Evolutionary conservation across 2,888 invertebrate genomes (phyloP), one percentile per base, ranked within the genome.

Genomic region (Cephus sareptanus): DNA sequence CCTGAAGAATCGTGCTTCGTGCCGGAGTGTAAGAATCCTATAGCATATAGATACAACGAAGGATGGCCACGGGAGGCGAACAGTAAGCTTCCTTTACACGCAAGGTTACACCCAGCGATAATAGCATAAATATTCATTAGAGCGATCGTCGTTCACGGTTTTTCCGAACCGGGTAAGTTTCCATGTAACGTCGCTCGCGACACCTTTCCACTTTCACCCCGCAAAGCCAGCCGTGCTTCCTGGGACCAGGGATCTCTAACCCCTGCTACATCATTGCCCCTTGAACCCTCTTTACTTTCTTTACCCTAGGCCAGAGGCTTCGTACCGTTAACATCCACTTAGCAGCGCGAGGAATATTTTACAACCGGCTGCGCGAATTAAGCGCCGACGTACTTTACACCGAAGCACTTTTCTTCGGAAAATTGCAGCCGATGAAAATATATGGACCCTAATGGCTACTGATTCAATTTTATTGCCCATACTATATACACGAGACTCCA

Each of bases 51-150:
- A 15, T 56, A 56, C 56, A 56, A 23, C 56, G 56, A 56, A 56
- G 56, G 56, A 56, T 23, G 23, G 9, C 23, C 56, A 56, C 23
- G 23, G 15, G 9, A 35, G 56, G 71, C 15, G 71, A 77, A 31
- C 71, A 37, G 69, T 75, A 34, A 33, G 76, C 79, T 82, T 83
- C 81, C 82, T 77, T 79, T 78, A 73, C 70, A 35, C 33, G 34
- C 74, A 71, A 79, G 81, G 77, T 77, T 76, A 78, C 76, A 75
- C 35, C 75, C 78, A 76, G 74, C 78, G 83, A 83, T 85, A 83
- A 83, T 76, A 76, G 76, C 81, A 84, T 85, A 86, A 87, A 87
- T 88, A 88, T 87, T 86, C 86, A 85, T 87, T 83, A 83, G 82
- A 75, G 30, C 56, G 34, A 74, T 71, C 75, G 70, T 75, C 75